phyloP scores from a whole-genome alignment of 2,888 invertebrate genomes.

The Drosophila incognita region DNA sequence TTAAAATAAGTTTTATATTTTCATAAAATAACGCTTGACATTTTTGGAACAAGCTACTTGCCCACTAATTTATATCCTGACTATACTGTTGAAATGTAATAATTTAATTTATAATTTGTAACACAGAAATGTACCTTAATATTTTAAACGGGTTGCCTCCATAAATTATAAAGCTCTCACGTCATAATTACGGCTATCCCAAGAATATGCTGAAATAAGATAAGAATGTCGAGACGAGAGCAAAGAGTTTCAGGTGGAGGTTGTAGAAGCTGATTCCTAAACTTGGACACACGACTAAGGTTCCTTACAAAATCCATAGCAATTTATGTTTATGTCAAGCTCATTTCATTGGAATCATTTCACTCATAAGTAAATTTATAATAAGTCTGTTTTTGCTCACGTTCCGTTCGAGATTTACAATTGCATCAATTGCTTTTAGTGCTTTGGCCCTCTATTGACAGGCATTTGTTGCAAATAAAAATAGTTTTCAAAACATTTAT shows the following conservation, averaged over 20 bases:
- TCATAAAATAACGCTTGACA: background rate
- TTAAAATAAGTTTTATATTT: background rate
- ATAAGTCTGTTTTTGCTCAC: background rate
- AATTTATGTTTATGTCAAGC: background rate
- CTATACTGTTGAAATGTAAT: background rate
- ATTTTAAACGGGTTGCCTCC: background rate
- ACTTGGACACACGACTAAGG: background rate
- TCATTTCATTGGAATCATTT: background rate
- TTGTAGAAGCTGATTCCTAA: background rate
- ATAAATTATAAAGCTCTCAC: background rate
- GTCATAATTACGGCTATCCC: background rate
- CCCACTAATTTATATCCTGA: background rate
- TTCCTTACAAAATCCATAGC: too few species aligned
- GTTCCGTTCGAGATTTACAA: background rate
- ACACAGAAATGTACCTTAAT: background rate
- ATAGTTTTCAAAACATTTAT: conserved; percentile 71
- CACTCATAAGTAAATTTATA: background rate
- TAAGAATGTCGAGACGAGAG: background rate
- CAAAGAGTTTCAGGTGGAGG: background rate
- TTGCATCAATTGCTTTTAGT: conserved; percentile 6
- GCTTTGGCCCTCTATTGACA: conserved; percentile 25
- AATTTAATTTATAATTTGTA: background rate
- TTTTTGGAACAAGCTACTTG: background rate
- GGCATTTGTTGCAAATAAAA: conserved; percentile 60
- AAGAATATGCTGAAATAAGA: background rate